phyloP scores from a whole-genome alignment of 2,113 vertebrate genomes.

The Heloderma charlesbogerti region DNA sequence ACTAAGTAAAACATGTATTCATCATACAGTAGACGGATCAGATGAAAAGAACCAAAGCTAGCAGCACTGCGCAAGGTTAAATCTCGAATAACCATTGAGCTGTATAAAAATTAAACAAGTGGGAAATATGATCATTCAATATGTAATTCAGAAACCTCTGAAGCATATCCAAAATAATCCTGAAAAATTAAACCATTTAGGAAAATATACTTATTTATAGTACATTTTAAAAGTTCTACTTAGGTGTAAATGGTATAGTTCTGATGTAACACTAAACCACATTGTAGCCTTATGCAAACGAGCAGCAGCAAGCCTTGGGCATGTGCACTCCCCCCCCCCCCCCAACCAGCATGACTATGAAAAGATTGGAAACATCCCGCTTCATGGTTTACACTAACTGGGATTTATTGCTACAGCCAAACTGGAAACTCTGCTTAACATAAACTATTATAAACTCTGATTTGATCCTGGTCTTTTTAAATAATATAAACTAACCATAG shows the following conservation, averaged over 20 bases:
- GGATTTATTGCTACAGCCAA: not conserved
- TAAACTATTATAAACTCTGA: not conserved
- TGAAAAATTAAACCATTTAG: not conserved
- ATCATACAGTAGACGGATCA: slow-evolving; percentile 86
- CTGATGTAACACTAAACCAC: not conserved
- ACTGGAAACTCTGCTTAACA: not conserved
- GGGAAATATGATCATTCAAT: slow-evolving; percentile 10
- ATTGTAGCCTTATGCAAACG: not conserved
- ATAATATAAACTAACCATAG: not conserved
- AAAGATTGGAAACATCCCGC: not conserved
- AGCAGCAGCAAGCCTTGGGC: not conserved
- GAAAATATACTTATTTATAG: not conserved
- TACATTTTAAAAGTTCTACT: not conserved
- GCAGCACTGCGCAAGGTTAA: slow-evolving; percentile 87
- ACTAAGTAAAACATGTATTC: slow-evolving; percentile 89
- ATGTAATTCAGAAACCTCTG: slow-evolving; percentile 36
- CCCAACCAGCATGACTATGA: not conserved
- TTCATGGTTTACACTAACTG: not conserved
- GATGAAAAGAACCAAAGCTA: slow-evolving; percentile 88
- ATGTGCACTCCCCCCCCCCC: too few relatives aligned
- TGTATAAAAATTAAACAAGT: slow-evolving; percentile 68
- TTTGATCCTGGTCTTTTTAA: not conserved
- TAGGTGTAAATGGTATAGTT: not conserved
- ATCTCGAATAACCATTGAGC: slow-evolving; percentile 88
- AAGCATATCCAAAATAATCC: slow-evolving; percentile 17